Percentiles rank a stretch among this genome's conserved stretches.
Conservation (phyloP, 2,113 vertebrate genomes). For the Ailuropoda melanoleuca region DNA sequence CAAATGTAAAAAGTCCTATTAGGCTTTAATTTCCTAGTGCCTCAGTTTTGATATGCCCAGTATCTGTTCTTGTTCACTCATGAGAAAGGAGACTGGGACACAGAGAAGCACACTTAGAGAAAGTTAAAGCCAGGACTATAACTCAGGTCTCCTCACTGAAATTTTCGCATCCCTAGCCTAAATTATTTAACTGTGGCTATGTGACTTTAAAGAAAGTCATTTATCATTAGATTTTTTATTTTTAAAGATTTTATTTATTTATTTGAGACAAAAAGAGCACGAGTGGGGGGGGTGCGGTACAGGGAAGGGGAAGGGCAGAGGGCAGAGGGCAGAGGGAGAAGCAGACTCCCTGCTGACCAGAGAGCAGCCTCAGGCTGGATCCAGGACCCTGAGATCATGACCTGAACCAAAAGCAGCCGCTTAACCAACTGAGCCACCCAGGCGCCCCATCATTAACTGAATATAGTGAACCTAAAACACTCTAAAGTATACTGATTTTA, state of each 20-base stretch:
- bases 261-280: not conserved
- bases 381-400: not conserved
- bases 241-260: not conserved
- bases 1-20: not conserved
- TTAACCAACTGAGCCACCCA: not conserved
- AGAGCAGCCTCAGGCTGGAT: not conserved
- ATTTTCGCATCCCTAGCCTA: not conserved
- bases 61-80: not conserved
- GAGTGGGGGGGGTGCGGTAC: not conserved
- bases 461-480: not conserved
- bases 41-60: not conserved
- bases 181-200: not conserved
- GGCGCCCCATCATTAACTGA: not conserved
- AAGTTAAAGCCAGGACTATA: not conserved
- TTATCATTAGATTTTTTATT: conserved; percentile 12
- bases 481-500: not conserved
- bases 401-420: not conserved
- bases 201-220: conserved; percentile 21
- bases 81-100: not conserved
- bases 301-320: not conserved
- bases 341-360: not conserved
- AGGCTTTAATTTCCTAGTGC: not conserved
- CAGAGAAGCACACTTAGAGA: not conserved
- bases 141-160: not conserved
- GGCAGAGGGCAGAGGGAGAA: not conserved